Base-by-base conservation (phyloP, 2,888 invertebrate genomes). In the Metacarcinus magister region DNA sequence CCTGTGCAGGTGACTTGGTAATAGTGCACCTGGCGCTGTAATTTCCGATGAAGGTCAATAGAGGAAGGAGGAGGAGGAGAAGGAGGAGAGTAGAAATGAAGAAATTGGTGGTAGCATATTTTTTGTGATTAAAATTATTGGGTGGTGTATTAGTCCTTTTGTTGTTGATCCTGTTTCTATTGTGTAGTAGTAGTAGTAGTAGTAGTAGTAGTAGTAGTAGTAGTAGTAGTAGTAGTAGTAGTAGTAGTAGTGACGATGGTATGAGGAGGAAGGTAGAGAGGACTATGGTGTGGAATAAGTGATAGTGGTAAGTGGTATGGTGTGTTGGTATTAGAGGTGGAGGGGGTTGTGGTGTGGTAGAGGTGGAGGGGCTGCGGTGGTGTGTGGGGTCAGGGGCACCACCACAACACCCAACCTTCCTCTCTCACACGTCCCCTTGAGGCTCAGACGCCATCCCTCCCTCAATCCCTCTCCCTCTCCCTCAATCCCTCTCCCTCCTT, bases 391-490 rank as follows among this genome's bases (percentile, higher is more conserved):
- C 82, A 82, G 28, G 32, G 32, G 82, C 32, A 0, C 8, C 32
- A 82, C 82, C 82, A 82, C 82, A 82, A 82, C 32, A 82, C 32
- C 82, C 82, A 82, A 82, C 82, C 82, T 82, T 82, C 82, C 82
- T 82, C 82, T 82, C 82, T 32, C 82, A 82, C 82, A 82, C 82
- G 82, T 82, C 32, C 82, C 82, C 82, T 32, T 32, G 32, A 82
- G 82, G 82, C 82, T 82, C 67, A 67, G 5, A 67, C n/a, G 13
- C 67, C 67, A 16, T 67, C 67, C 67, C n/a, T 23, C 67, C n/a
- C 67, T 54, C 67, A 23, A n/a, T 67, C 23, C 82, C 32, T 82
- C 32, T 13, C 28, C 54, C 54, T 54, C 28, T 32, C 19, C 82
- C 82, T 82, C 2, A 5, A 23, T 82, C 28, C 13, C 32, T 10